phyloP scores from a whole-genome alignment of 2,888 invertebrate genomes.

The Sinhomidia bicolor region DNA sequence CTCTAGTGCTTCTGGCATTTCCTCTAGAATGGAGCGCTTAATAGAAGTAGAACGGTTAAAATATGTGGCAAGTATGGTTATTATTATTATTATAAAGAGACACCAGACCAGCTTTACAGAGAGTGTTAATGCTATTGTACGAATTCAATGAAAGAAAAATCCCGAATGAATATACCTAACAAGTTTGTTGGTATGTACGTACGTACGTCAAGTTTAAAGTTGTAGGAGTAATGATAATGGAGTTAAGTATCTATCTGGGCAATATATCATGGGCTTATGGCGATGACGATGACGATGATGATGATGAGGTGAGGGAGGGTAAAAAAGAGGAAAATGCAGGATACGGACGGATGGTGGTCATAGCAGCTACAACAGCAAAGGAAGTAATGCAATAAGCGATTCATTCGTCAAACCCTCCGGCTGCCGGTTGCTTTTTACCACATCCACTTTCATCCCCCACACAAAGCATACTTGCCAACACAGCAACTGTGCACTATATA shows the following conservation, averaged over 20 bases:
- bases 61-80: too few species aligned
- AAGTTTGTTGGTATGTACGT: too few species aligned
- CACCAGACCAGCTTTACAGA: too few species aligned
- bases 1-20: conserved; percentile 12
- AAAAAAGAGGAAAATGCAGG: conserved; percentile 60
- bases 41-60: conserved; percentile 6
- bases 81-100: neutral
- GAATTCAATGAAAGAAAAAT: conserved; percentile 43
- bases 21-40: neutral
- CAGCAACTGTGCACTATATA: neutral
- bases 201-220: too few species aligned
- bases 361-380: neutral
- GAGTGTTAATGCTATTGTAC: neutral
- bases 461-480: neutral
- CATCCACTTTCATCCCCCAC: conserved; percentile 51
- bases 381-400: conserved; percentile 17
- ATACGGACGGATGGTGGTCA: conserved; percentile 65
- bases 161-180: neutral
- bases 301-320: conserved; percentile 32
- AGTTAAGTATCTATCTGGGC: neutral
- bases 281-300: neutral
- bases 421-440: conserved; percentile 51
- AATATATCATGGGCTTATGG: conserved; percentile 11
- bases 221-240: conserved; percentile 5
- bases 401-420: conserved; percentile 62